Evolutionary conservation across 2,113 vertebrate genomes (phyloP).

Genomic region (Chamaetylas fuelleborni): DNA sequence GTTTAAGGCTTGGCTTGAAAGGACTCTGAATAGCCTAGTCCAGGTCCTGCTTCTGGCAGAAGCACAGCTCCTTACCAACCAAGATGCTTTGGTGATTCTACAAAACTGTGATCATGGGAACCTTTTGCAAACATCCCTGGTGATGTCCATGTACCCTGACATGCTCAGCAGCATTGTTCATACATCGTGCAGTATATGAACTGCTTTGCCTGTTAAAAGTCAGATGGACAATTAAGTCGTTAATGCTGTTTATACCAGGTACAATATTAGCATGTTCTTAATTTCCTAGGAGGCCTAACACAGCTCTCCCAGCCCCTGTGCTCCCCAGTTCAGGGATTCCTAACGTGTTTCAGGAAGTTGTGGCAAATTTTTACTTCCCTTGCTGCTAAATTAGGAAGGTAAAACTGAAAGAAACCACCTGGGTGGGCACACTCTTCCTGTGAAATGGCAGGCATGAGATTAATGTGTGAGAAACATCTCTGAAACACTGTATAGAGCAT

Average conservation of each 20-base stretch:
- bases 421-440: background rate
- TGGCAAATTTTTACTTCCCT: background rate
- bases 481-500: background rate
- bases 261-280: background rate
- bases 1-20: background rate
- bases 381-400: background rate
- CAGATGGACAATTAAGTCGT: background rate
- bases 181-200: background rate
- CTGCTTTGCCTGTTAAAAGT: background rate
- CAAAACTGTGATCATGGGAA: background rate
- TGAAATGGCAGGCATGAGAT: background rate
- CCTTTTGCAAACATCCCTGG: background rate
- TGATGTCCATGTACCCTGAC: background rate
- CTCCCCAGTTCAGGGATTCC: background rate
- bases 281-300: background rate
- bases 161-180: background rate
- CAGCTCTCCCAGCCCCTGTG: rapidly evolving
- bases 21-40: background rate
- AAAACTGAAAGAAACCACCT: background rate
- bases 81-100: background rate
- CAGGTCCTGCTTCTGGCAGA: background rate
- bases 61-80: background rate
- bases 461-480: background rate
- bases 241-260: background rate
- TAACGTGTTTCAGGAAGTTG: background rate